Evolutionary conservation across 2,113 vertebrate species (phyloP).

Genomic region (Pleuronectes platessa): DNA sequence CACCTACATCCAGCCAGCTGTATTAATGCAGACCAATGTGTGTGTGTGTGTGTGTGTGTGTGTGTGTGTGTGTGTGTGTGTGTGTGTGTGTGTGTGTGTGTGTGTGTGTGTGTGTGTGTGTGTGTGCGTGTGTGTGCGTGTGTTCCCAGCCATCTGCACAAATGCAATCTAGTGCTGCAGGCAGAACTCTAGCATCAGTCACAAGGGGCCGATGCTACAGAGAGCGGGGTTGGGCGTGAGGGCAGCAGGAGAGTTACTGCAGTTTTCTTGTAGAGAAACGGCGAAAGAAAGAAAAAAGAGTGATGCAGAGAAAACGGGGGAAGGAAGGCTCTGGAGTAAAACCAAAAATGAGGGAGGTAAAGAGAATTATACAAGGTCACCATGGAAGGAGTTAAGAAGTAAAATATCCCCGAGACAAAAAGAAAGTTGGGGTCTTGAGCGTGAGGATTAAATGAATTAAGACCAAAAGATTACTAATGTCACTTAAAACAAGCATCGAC

Average conservation of each 20-base stretch:
- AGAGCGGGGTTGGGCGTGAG: neutral
- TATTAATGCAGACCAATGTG: slow-evolving; percentile 42
- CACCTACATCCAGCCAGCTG: slow-evolving; percentile 61
- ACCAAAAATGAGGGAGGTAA: neutral
- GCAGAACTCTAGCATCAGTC: slow-evolving; percentile 41
- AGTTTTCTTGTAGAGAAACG: slow-evolving; percentile 10
- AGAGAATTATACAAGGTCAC: neutral
- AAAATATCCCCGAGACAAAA: neutral
- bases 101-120: slow-evolving; percentile 1
- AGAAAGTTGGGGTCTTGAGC: neutral
- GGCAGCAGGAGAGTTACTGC: slow-evolving; percentile 24
- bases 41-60: slow-evolving; percentile 13
- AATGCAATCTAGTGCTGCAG: slow-evolving; percentile 59
- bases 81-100: slow-evolving; percentile 9
- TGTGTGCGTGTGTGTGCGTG: slow-evolving; percentile 13
- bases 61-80: neutral
- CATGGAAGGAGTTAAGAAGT: neutral
- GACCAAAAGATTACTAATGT: too few relatives aligned
- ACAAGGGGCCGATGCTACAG: slow-evolving; percentile 28
- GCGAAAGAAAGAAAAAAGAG: neutral
- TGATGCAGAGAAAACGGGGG: neutral
- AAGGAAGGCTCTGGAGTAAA: neutral
- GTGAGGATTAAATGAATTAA: too few relatives aligned
- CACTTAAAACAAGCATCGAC: too few relatives aligned
- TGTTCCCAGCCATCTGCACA: slow-evolving; percentile 54